phyloP scores from a whole-genome alignment of 2,113 vertebrate species.

The Syngnathus floridae region DNA sequence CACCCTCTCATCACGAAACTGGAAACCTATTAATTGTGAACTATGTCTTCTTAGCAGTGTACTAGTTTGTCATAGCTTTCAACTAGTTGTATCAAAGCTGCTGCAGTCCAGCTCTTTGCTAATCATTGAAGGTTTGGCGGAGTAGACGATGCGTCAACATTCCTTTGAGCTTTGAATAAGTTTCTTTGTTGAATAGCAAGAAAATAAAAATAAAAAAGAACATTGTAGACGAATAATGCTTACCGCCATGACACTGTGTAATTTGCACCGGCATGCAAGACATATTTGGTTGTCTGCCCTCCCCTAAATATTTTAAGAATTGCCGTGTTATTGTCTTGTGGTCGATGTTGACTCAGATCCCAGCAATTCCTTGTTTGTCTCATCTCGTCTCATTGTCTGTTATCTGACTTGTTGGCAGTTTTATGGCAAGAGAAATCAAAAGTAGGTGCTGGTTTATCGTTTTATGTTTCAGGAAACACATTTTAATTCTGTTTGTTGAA shows the following conservation, averaged over 20 bases:
- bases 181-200: slow-evolving; percentile 19
- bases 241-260: slow-evolving; percentile 18
- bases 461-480: background rate
- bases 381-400: slow-evolving; percentile 4
- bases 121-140: background rate
- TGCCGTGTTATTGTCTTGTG: slow-evolving; percentile 12
- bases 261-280: slow-evolving; percentile 37
- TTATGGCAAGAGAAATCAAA: slow-evolving; percentile 1
- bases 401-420: background rate
- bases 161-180: slow-evolving; percentile 48
- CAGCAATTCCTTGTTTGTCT: background rate
- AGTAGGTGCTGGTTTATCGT: background rate
- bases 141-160: slow-evolving; percentile 51
- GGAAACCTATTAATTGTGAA: background rate
- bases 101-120: background rate
- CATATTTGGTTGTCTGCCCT: slow-evolving; percentile 29
- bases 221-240: slow-evolving; percentile 15
- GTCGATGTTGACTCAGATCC: background rate
- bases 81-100: background rate
- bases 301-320: slow-evolving; percentile 16
- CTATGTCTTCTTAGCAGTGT: background rate
- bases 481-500: background rate
- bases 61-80: background rate
- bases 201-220: background rate
- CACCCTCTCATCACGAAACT: background rate